Evolutionary conservation across 2,113 vertebrate species (phyloP).

Genomic region (Podarcis cretensis): DNA sequence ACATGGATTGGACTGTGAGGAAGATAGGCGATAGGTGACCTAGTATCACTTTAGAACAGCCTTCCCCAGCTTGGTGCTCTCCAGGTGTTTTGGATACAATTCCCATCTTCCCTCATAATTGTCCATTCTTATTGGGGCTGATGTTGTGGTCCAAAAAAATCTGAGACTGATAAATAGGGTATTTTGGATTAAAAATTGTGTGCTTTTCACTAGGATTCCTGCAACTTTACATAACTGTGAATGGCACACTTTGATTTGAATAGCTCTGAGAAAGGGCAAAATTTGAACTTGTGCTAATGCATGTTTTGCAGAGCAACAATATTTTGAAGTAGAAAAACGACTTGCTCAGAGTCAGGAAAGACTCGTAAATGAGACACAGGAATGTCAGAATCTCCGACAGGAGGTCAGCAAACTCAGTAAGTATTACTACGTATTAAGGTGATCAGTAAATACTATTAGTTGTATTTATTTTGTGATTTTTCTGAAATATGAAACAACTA

Average conservation of each 20-base stretch:
- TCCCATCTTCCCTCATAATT: too few relatives aligned
- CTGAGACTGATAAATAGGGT: too few relatives aligned
- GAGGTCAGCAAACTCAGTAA: slow-evolving; percentile 86
- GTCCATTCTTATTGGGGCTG: too few relatives aligned
- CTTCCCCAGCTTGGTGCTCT: too few relatives aligned
- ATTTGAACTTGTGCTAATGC: background rate
- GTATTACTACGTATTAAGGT: slow-evolving; percentile 14
- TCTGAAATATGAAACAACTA: background rate
- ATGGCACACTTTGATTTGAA: background rate
- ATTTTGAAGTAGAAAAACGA: slow-evolving; percentile 92
- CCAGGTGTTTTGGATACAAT: background rate
- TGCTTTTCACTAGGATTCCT: background rate
- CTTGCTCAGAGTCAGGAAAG: slow-evolving; percentile 89
- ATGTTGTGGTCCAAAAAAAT: too few relatives aligned
- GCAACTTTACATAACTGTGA: background rate
- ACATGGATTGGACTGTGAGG: background rate
- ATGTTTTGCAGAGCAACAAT: slow-evolving; percentile 87
- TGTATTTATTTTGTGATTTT: background rate
- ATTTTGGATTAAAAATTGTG: background rate
- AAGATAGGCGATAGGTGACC: background rate
- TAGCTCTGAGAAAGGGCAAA: background rate
- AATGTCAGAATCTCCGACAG: slow-evolving; percentile 84
- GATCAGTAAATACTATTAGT: background rate
- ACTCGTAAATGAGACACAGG: slow-evolving; percentile 85
- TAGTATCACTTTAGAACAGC: background rate